Evolutionary conservation across 2,113 vertebrate genomes (phyloP).

Genomic region (Pachyramphus minor): DNA sequence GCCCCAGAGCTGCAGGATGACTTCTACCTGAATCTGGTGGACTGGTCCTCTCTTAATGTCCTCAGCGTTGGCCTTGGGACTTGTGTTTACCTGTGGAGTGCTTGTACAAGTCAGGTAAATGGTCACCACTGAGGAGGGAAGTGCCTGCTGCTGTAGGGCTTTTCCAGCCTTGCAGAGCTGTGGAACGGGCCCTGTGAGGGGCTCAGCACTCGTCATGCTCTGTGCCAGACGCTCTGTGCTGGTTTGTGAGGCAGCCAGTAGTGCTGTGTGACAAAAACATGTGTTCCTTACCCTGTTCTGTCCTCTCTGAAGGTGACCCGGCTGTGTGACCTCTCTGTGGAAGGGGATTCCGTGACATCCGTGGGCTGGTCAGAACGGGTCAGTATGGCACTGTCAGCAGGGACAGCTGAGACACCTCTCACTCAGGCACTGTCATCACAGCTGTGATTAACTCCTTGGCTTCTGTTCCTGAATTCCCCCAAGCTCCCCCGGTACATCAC

Average conservation of each 20-base stretch:
- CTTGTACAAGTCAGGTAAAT: constrained; percentile 94
- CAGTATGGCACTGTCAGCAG: neutral
- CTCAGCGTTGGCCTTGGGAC: constrained; percentile 97
- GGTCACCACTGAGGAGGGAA: neutral
- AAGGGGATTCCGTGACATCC: constrained; percentile 95
- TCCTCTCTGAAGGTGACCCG: constrained; percentile 84
- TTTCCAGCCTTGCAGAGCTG: neutral
- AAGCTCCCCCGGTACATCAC: neutral
- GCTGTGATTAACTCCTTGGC: neutral
- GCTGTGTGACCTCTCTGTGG: constrained; percentile 94
- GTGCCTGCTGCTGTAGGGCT: neutral
- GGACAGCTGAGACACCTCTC: neutral
- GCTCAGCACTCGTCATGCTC: neutral
- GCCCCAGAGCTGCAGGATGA: constrained; percentile 97
- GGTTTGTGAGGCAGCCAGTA: neutral
- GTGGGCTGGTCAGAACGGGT: constrained; percentile 99
- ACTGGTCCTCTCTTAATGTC: constrained; percentile 98
- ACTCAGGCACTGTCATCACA: rapidly evolving
- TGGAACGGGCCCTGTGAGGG: neutral
- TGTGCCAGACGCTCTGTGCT: neutral
- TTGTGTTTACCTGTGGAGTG: constrained; percentile 98
- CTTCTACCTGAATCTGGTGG: constrained; percentile 98
- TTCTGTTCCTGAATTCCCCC: neutral
- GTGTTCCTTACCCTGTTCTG: neutral
- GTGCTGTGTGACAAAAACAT: neutral